Percentiles rank a stretch among this genome's conserved stretches.
Conservation (phyloP, 2,797 vertebrate genomes). For the Liasis olivaceus region DNA sequence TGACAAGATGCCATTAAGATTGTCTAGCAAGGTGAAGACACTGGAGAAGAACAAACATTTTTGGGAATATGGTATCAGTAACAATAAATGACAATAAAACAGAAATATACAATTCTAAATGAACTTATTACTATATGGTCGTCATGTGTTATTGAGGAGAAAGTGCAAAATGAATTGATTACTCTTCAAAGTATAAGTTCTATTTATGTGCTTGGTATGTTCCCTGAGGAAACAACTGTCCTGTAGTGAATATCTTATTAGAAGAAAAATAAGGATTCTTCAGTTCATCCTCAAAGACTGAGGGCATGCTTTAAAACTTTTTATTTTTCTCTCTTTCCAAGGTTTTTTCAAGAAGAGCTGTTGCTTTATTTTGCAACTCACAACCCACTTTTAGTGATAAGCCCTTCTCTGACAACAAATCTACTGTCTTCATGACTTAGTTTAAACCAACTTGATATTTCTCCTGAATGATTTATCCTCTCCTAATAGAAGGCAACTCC, state of each 20-base stretch:
- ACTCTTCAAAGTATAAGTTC: constrained; percentile 15
- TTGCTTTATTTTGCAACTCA: constrained; percentile 14
- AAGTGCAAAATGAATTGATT: constrained; percentile 27
- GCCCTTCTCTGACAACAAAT: constrained; percentile 32
- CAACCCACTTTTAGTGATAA: constrained; percentile 29
- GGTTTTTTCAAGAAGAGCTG: not conserved
- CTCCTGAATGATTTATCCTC: constrained; percentile 48
- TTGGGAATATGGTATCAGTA: not conserved
- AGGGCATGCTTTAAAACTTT: not conserved
- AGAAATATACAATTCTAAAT: not conserved
- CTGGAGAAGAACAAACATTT: not conserved
- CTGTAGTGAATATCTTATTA: constrained; percentile 26
- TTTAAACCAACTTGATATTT: constrained; percentile 45
- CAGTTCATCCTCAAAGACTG: constrained; percentile 9
- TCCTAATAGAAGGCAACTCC: constrained; percentile 39
- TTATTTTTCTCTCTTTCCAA: constrained; percentile 12
- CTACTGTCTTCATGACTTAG: constrained; percentile 12
- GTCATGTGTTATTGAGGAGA: not conserved
- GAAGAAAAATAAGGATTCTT: not conserved
- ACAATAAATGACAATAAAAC: not conserved
- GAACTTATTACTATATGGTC: not conserved
- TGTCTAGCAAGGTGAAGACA: not conserved
- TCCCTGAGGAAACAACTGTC: not conserved
- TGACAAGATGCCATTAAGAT: not conserved
- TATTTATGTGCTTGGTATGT: not conserved